Evolutionary conservation across 2,113 vertebrate species (phyloP).

Genomic region (Calidris pugnax): DNA sequence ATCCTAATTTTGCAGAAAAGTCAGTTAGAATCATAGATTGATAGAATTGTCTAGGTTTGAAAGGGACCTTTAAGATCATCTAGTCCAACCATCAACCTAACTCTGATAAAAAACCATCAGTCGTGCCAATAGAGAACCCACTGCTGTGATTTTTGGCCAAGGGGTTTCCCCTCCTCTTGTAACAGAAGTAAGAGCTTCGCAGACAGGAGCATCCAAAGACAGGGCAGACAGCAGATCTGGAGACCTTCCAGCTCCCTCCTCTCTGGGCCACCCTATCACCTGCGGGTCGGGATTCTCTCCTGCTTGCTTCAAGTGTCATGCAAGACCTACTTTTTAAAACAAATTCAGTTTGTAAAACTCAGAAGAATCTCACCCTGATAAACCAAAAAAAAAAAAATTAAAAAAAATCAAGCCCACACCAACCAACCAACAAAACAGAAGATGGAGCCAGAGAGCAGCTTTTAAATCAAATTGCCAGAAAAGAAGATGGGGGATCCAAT

Average conservation of each 20-base stretch:
- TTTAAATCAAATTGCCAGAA: background rate
- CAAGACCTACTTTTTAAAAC: background rate
- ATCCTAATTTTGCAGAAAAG: background rate
- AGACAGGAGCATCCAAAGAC: background rate
- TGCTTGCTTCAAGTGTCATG: background rate
- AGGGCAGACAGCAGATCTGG: background rate
- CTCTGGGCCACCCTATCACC: background rate
- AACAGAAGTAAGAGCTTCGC: background rate
- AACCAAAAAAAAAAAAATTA: background rate
- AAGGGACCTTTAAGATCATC: too few relatives aligned
- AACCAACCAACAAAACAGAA: background rate
- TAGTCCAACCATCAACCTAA: too few relatives aligned
- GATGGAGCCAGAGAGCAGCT: constrained; percentile 66
- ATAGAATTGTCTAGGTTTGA: too few relatives aligned
- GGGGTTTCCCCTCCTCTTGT: background rate
- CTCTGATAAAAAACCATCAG: too few relatives aligned
- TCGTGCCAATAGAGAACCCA: background rate
- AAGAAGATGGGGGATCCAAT: background rate
- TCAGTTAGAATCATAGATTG: background rate
- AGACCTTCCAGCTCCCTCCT: background rate
- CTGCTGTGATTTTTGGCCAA: background rate
- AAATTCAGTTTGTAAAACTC: background rate
- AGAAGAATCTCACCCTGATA: background rate
- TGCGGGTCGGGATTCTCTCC: background rate
- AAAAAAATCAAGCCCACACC: background rate